A percentile compares a stretch with the other conserved stretches of the same genome.
Evolutionary conservation across 2,888 invertebrate genomes (phyloP).

Genomic region (Helleia helle): DNA sequence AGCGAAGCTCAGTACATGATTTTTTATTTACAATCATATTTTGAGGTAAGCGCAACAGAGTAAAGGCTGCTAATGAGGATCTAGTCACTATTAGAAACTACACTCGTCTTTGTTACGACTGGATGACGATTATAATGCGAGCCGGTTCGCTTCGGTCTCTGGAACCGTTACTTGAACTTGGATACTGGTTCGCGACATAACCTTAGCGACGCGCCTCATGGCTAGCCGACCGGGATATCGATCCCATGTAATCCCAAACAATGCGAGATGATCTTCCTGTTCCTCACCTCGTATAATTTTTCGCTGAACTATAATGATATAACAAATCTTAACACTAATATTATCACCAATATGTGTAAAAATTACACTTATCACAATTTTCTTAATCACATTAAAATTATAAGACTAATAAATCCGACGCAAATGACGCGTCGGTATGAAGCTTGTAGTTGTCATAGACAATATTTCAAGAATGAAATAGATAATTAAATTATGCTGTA

Average conservation of each 20-base stretch:
- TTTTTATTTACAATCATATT: conserved; percentile 57
- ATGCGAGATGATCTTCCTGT: conserved; percentile 35
- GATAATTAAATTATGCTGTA: not conserved
- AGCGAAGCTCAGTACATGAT: conserved; percentile 63
- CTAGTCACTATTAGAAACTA: conserved; percentile 61
- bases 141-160: conserved; percentile 44
- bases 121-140: conserved; percentile 63
- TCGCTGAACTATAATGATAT: conserved; percentile 60
- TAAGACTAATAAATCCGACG: conserved; percentile 65
- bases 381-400: conserved; percentile 61
- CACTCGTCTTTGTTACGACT: conserved; percentile 59
- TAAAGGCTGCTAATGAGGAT: conserved; percentile 66
- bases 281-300: conserved; percentile 65
- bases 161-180: conserved; percentile 72
- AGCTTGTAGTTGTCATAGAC: conserved; percentile 47
- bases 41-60: conserved; percentile 62
- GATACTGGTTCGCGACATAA: conserved; percentile 66
- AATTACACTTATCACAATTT: conserved; percentile 73
- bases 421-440: conserved; percentile 61
- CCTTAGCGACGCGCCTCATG: conserved; percentile 71
- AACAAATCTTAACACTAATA: conserved; percentile 69
- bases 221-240: conserved; percentile 69
- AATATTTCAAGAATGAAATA: conserved; percentile 12
- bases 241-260: conserved; percentile 69
- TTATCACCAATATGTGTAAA: conserved; percentile 69